These are phyloP conservation scores for Paratrypauchen microcephalus DNA, from an alignment of 2,797 vertebrate species.

Conservation along the genomic window DNA sequence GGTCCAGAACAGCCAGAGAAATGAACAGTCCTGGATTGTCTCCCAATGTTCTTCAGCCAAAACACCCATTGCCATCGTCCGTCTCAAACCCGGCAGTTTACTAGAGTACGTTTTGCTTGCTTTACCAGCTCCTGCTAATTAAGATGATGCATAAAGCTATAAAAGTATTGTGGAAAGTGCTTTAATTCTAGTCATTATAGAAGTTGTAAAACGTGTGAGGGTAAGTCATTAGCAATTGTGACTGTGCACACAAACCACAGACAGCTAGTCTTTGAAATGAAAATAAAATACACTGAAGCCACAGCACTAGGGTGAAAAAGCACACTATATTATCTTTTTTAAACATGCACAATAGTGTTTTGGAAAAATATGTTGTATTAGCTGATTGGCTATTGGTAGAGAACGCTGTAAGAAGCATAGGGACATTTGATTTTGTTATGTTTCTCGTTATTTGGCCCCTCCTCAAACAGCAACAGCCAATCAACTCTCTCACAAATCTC, in stretches of 20 bases:
- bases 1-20: slow-evolving; percentile 20
- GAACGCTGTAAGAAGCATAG: background rate
- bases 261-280: background rate
- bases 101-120: background rate
- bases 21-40: slow-evolving; percentile 23
- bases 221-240: background rate
- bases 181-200: background rate
- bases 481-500: slow-evolving; percentile 20
- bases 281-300: no score
- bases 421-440: background rate
- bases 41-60: background rate
- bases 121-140: slow-evolving; percentile 1
- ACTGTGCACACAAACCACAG: background rate
- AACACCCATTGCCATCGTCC: background rate
- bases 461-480: background rate
- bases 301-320: no score
- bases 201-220: background rate
- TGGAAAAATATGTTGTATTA: background rate
- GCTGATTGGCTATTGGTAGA: background rate
- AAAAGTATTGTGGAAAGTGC: background rate
- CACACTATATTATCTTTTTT: background rate
- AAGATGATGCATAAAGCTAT: background rate
- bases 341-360: background rate
- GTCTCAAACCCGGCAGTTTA: background rate
- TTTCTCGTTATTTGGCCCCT: background rate